A percentile compares a stretch with the other conserved stretches of the same genome.
phyloP scores from a whole-genome alignment of 2,888 invertebrate genomes.

The Heliconius ethilla region DNA sequence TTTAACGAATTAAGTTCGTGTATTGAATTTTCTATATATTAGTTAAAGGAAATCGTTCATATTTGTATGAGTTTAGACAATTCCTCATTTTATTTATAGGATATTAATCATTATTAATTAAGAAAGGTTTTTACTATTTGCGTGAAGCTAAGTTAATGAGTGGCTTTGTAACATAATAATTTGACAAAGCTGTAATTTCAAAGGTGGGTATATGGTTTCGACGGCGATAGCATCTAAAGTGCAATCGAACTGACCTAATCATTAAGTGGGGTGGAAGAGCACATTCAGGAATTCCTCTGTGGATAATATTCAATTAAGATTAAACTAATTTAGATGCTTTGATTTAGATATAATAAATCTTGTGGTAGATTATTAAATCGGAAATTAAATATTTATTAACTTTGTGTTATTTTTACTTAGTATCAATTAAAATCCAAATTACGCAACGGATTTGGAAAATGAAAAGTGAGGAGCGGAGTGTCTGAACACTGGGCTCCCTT shows the following conservation, averaged over 20 bases:
- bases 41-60: neutral
- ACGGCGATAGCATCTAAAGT: conserved; percentile 20
- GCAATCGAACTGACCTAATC: conserved; percentile 16
- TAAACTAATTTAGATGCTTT: neutral
- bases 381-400: no score
- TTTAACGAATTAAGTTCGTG: neutral
- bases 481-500: no score
- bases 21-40: neutral
- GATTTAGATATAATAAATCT: no score
- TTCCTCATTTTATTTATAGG: neutral
- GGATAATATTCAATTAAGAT: conserved; percentile 19
- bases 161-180: neutral
- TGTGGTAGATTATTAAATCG: no score
- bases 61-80: neutral
- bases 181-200: conserved; percentile 6
- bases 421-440: no score
- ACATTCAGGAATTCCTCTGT: conserved; percentile 15
- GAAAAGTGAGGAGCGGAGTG: no score
- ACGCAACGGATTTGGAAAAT: no score
- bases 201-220: neutral
- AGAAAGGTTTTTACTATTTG: no score
- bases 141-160: no score
- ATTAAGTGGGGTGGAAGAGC: conserved; percentile 4
- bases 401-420: no score
- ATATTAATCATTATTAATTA: neutral